phyloP scores from a whole-genome alignment of 2,888 invertebrate species.

The Parelbella ahira region DNA sequence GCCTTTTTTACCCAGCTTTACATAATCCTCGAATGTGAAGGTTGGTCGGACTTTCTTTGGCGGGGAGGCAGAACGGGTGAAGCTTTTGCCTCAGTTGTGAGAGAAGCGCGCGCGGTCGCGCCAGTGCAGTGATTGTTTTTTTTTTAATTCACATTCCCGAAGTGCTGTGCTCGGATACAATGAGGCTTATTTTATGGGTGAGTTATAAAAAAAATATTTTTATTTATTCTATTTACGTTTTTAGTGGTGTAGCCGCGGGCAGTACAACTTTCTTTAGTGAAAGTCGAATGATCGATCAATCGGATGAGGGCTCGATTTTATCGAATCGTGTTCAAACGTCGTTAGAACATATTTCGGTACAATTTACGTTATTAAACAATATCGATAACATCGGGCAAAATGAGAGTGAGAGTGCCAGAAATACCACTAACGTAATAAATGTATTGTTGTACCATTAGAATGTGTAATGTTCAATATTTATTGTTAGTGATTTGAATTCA shows the following conservation, averaged over 20 bases:
- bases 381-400: constrained; percentile 1
- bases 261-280: constrained; percentile 61
- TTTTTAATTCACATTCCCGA: constrained; percentile 41
- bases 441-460: no score
- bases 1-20: constrained; percentile 53
- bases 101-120: constrained; percentile 66
- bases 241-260: constrained; percentile 31
- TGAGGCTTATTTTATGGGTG: constrained; percentile 75
- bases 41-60: constrained; percentile 62
- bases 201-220: constrained; percentile 46
- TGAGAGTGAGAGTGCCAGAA: constrained; percentile 18
- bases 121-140: constrained; percentile 65
- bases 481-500: no score
- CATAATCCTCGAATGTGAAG: constrained; percentile 74
- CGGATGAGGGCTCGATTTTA: constrained; percentile 50
- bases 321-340: constrained; percentile 41
- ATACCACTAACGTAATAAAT: neutral
- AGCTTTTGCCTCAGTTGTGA: constrained; percentile 54
- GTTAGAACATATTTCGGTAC: constrained; percentile 32
- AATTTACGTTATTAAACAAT: constrained; percentile 7
- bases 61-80: constrained; percentile 56
- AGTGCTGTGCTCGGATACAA: constrained; percentile 72
- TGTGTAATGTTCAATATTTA: no score
- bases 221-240: constrained; percentile 19
- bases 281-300: constrained; percentile 53